Evolutionary conservation across 2,113 vertebrate genomes (phyloP).

Genomic region (Xiphophorus hellerii): DNA sequence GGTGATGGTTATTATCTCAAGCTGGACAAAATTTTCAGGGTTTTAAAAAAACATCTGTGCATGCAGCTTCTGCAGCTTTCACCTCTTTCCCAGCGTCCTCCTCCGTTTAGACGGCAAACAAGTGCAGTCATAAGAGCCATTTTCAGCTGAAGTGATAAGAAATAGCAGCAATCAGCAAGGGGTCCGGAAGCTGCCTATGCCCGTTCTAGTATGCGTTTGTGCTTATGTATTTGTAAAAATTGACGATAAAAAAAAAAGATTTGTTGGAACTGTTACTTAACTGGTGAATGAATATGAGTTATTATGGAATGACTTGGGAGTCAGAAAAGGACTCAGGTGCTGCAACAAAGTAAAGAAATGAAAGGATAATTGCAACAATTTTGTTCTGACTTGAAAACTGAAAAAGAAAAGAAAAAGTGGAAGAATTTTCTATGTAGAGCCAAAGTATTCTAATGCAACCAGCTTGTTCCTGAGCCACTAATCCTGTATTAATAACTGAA

Average conservation of each 20-base stretch:
- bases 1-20: neutral
- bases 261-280: slow-evolving; percentile 68
- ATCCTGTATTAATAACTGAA: neutral
- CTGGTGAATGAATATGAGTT: slow-evolving; percentile 60
- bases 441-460: neutral
- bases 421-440: neutral
- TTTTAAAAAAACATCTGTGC: slow-evolving; percentile 36
- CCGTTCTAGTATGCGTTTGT: slow-evolving; percentile 57
- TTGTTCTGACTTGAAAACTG: neutral
- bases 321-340: slow-evolving; percentile 49
- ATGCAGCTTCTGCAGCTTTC: slow-evolving; percentile 43
- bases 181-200: slow-evolving; percentile 50
- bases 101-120: slow-evolving; percentile 59
- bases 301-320: slow-evolving; percentile 32
- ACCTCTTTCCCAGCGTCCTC: slow-evolving; percentile 25
- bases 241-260: slow-evolving; percentile 47
- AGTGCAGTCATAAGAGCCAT: slow-evolving; percentile 61
- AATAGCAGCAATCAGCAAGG: slow-evolving; percentile 73
- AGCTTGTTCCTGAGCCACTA: too few species aligned
- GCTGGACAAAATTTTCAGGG: neutral
- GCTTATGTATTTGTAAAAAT: slow-evolving; percentile 26
- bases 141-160: slow-evolving; percentile 69
- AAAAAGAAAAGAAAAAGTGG: neutral
- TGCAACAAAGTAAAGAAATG: slow-evolving; percentile 38
- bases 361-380: neutral